Conservation (phyloP, 2,797 vertebrate genomes). For the Darevskia nairensis region DNA sequence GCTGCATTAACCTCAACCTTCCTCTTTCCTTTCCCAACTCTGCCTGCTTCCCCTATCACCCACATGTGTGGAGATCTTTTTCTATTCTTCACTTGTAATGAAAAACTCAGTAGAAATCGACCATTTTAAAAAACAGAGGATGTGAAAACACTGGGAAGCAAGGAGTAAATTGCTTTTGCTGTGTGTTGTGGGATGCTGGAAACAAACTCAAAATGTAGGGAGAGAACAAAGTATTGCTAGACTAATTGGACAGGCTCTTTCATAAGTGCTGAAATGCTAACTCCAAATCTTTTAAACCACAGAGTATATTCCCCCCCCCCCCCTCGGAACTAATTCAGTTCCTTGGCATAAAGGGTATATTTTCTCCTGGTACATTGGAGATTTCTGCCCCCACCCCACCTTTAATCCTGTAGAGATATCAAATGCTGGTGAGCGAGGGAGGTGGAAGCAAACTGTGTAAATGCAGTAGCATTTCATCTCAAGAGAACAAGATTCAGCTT, state of each 20-base stretch:
- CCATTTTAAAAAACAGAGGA: constrained; percentile 18
- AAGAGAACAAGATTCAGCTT: constrained; percentile 15
- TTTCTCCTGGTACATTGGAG: neutral
- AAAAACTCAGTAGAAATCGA: constrained; percentile 3
- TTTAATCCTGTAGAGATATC: neutral
- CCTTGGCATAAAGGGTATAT: constrained; percentile 17
- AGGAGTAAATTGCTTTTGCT: constrained; percentile 19
- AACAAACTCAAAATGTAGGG: neutral
- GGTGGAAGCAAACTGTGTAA: constrained; percentile 15
- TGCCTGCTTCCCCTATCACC: neutral
- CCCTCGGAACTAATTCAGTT: neutral
- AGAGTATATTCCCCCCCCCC: neutral
- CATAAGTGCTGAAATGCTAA: neutral
- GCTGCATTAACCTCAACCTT: neutral
- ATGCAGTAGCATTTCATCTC: constrained; percentile 26
- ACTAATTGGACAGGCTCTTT: neutral
- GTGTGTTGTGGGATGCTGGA: constrained; percentile 5
- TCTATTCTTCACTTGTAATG: neutral
- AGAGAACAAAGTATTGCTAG: neutral
- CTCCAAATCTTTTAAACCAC: constrained; percentile 6
- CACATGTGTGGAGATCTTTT: neutral
- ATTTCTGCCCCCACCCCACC: neutral
- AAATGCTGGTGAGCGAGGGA: neutral
- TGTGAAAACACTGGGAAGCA: constrained; percentile 12
- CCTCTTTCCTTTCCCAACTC: too few species aligned